Base-by-base conservation (phyloP, 2,113 vertebrate species). In the Rhea americana region DNA sequence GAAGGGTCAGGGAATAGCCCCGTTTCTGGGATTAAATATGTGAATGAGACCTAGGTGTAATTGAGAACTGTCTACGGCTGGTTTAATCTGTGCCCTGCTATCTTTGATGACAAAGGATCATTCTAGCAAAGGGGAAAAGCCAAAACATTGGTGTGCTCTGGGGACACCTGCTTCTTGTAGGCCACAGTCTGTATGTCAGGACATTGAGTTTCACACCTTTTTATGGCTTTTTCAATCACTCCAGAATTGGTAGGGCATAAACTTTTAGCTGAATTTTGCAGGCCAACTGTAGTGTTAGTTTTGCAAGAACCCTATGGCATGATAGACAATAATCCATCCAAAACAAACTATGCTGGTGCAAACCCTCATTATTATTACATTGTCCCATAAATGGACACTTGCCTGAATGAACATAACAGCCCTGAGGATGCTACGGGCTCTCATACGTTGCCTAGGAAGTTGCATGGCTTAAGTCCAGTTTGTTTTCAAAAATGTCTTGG, bases 401-500 rank as follows among this genome's bases (percentile, higher is more conserved):
- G 50, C 24, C 48, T 70, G 55, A 82, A 67, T 0, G 22, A 51
- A 51, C 4, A 2, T 8, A 68, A 65, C 28, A 79, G 45, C 41
- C 39, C 85, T n/a, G 50, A 87, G 76, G 20, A 25, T 21, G 70
- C 72, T 70, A 68, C 26, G 73, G 67, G 35, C 63, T 32, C 39
- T 70, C 67, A 9, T 76, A 13, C 30, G 28, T 82, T 85, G 63
- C 67, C 67, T 82, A 61, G 55, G 58, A 80, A 90, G 75, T 28
- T 2, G 1, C 26, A 41, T 25, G 51, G 61, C 74, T 87, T 41
- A 72, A 67, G 28, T 79, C 19, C 35, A 43, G 47, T 72, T 92
- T 93, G 53, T 87, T 92, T 75, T 84, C 43, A 72, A 86, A 91
- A 82, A 71, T 72, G 11, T 24, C 66, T 68, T 82, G 67, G 75